Evolutionary conservation across 2,888 invertebrate genomes (phyloP), one percentile per base, ranked within the genome.

Genomic region (Eubasilissa splendida): DNA sequence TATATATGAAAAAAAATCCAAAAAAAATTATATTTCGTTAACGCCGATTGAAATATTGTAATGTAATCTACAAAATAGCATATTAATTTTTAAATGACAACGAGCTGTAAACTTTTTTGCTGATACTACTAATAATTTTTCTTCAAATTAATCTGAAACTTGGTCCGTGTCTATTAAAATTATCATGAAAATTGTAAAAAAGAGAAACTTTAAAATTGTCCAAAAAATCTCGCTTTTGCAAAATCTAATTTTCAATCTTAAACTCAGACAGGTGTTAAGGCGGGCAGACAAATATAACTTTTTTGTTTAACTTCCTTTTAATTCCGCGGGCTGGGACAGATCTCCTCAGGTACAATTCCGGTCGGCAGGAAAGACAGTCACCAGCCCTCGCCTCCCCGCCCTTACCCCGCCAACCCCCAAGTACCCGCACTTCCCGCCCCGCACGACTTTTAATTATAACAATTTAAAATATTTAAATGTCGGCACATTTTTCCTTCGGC

Each of bases 381-480:
- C 42, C 42, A 33, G 14, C 33, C 53, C 76, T 42, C 50, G 56
- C 76, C 76, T 56, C 66, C 76, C 54, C 54, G 22, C 22, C 22
- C 22, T 22, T 71, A 2, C 53, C 58, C 54, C 54, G 53, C 14
- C 71, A n/a, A 12, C 74, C 31, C 42, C 31, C 56, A 42, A 22
- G 22, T 22, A 22, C 22, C 22, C 22, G 22, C 22, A 22, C 22
- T 22, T 22, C 22, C 22, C 22, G 22, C 22, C 56, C 54, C 33
- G 54, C 77, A n/a, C 58, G 14, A 52, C 53, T 82, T 82, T 82
- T 78, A 80, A 80, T 80, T 82, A 80, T 77, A 68, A 68, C 76
- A 50, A 77, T 77, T 80, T 82, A 59, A 77, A 82, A 76, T 82
- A 82, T 82, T 82, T 71, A 59, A 79, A 79, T 65, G 70, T 66